A percentile compares a stretch with the other conserved stretches of the same genome.
Evolutionary conservation across 2,888 invertebrate species (phyloP).

Genomic region (Hyppa rectilinea): DNA sequence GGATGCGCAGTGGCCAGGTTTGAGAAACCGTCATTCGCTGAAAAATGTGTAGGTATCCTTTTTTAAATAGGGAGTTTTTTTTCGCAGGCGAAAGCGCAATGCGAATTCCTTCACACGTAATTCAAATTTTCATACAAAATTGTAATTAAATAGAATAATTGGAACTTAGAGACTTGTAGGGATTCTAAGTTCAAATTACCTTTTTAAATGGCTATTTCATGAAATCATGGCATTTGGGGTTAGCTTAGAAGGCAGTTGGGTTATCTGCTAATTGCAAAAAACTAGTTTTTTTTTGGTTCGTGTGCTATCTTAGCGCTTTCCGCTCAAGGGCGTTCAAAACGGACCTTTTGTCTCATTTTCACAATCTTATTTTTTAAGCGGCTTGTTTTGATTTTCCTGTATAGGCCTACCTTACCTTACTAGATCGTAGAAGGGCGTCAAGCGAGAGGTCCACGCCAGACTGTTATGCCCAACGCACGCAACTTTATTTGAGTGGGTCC

Average conservation of each 20-base stretch:
- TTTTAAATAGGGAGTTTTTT: background rate
- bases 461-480: background rate
- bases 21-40: constrained; percentile 73
- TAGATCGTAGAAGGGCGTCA: background rate
- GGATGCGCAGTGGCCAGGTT: constrained; percentile 80
- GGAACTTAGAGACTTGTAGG: no score
- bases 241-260: no score
- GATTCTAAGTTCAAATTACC: no score
- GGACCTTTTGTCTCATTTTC: background rate
- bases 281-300: no score
- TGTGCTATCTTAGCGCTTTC: no score
- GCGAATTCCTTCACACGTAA: no score
- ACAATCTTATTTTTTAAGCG: background rate
- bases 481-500: background rate
- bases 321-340: background rate
- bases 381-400: background rate
- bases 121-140: background rate
- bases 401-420: background rate
- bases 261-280: background rate
- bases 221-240: no score
- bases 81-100: no score
- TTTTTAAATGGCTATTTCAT: no score
- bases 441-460: background rate
- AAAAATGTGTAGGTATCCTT: constrained; percentile 84
- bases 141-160: no score